phyloP scores from a whole-genome alignment of 2,888 invertebrate genomes.

The Eupithecia insigniata region DNA sequence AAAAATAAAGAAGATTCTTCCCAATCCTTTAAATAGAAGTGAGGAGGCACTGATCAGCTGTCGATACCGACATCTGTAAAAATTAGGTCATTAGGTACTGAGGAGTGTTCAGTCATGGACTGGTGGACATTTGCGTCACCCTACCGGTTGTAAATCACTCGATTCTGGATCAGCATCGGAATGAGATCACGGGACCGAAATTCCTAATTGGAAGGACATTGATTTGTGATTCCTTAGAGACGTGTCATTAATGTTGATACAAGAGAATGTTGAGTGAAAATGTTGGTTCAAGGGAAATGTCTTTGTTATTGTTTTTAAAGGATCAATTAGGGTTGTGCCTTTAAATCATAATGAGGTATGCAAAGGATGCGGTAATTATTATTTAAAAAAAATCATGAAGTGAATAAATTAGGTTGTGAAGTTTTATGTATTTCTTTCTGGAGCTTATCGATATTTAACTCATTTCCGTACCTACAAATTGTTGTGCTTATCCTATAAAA shows the following conservation, averaged over 20 bases:
- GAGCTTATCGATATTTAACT: background rate
- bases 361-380: background rate
- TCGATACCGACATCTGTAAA: conserved; percentile 62
- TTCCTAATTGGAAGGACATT: conserved; percentile 45
- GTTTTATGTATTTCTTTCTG: background rate
- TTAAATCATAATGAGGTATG: background rate
- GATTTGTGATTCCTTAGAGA: conserved; percentile 39
- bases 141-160: conserved; percentile 45
- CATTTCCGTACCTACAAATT: background rate
- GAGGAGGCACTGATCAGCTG: conserved; percentile 51
- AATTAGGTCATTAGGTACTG: conserved; percentile 74
- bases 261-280: background rate
- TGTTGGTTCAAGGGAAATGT: conserved; percentile 14
- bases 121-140: conserved; percentile 76
- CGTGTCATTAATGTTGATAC: conserved; percentile 2
- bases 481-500: too few species aligned
- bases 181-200: conserved; percentile 43
- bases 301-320: background rate
- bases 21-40: background rate
- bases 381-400: background rate
- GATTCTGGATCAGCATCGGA: conserved; percentile 62
- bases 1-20: background rate
- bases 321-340: background rate
- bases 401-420: background rate
- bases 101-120: conserved; percentile 81